Evolutionary conservation across 2,113 vertebrate genomes (phyloP), one percentile per base, ranked within the genome.

Genomic region (Prionailurus viverrinus): DNA sequence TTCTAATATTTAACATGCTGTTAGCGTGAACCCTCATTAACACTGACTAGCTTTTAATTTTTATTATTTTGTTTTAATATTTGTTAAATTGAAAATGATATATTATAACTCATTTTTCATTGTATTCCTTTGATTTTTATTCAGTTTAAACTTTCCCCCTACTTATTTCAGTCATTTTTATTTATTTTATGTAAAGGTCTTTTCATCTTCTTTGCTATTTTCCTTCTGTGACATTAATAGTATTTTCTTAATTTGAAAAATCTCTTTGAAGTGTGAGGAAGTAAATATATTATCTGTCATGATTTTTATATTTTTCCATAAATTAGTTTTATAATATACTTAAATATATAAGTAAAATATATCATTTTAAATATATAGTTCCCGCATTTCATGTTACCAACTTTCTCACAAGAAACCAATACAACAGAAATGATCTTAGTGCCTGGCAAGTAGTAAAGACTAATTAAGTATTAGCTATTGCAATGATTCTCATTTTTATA

Each of bases 181-280:
- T 88, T 92, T 51, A 31, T 86, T 82, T 63, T 68, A 63, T 61
- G 25, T 69, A 39, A 82, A 91, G 15, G 73, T 89, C 5, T 41
- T 83, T 89, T 95, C 10, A 89, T 48, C 23, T 84, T 23, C 13
- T 89, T 89, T 85, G 45, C 23, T 69, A 61, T 69, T 82, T 94
- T 48, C 16, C 45, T 61, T 73, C n/a, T 73, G 7, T 84, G 45
- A 7, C 41, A 66, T 65, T 85, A 14, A 36, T 66, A 58, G 23
- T 8, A 39, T 53, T 88, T 83, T 63, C 21, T 39, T 93, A 58
- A 65, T 65, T 96, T 83, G 81, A 3, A 61, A 74, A 80, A 93
- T 61, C 36, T 39, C 48, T 91, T 76, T 95, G 73, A 69, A 71
- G n/a, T 45, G 13, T 85, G 51, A 82, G 11, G 16, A 89, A 82